Evolutionary conservation across 2,797 vertebrate genomes (phyloP).

Genomic region (Petrocephalus sullivani): DNA sequence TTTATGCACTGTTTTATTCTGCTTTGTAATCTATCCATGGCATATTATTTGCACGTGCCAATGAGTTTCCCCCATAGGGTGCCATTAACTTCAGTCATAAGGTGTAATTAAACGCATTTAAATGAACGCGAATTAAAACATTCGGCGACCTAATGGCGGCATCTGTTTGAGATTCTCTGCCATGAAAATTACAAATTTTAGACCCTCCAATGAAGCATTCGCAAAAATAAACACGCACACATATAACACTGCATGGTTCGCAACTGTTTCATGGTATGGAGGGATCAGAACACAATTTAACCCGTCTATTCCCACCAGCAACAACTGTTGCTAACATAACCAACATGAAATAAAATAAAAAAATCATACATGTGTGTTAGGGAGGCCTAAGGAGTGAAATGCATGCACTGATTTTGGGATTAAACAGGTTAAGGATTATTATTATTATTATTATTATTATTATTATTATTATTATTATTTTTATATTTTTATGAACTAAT

Average conservation of each 20-base stretch:
- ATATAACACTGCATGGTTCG: neutral
- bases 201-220: neutral
- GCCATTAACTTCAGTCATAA: slow-evolving; percentile 15
- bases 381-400: neutral
- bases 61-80: neutral
- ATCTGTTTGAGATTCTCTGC: neutral
- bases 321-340: no score
- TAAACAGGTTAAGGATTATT: no score
- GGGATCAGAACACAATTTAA: neutral
- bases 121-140: slow-evolving; percentile 7
- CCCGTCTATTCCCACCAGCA: no score
- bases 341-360: no score
- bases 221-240: neutral
- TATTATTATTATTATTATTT: no score
- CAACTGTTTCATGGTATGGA: neutral
- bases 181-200: neutral
- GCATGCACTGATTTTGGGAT: neutral
- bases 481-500: neutral
- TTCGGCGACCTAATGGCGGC: neutral
- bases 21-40: neutral
- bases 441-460: no score
- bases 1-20: neutral
- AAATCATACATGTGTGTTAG: neutral
- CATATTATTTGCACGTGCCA: neutral
- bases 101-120: slow-evolving; percentile 12